Percentiles rank a stretch among this genome's conserved stretches.
phyloP scores from a whole-genome alignment of 2,113 vertebrate genomes.

The Oncorhynchus tshawytscha region DNA sequence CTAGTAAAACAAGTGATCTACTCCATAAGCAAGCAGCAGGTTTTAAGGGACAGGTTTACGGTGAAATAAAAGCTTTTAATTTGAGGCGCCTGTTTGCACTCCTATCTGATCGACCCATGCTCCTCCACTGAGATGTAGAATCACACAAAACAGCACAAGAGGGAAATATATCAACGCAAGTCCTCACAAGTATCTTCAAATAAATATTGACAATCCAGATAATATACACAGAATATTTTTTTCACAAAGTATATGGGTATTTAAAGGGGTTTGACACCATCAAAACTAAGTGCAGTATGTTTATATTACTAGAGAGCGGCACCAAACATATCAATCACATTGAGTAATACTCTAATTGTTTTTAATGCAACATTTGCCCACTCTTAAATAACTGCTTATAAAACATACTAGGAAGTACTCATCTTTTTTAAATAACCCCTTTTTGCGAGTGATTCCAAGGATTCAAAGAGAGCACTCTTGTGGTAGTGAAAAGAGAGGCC shows the following conservation, averaged over 20 bases:
- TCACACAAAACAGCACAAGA: background rate
- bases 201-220: background rate
- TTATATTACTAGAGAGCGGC: background rate
- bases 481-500: background rate
- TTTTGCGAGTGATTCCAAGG: too few relatives aligned
- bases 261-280: background rate
- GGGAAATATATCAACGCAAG: background rate
- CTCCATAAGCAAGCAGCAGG: background rate
- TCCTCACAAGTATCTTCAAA: background rate
- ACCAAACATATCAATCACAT: background rate
- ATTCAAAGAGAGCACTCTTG: too few relatives aligned
- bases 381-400: too few relatives aligned
- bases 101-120: background rate
- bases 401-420: too few relatives aligned
- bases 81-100: background rate
- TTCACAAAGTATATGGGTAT: background rate
- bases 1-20: background rate
- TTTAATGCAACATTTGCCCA: too few relatives aligned
- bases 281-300: background rate
- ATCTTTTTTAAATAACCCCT: too few relatives aligned
- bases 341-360: background rate
- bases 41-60: constrained; percentile 7
- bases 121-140: background rate
- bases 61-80: constrained; percentile 1
- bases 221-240: background rate